These are phyloP conservation scores for Corythornis madagascariensis DNA, from an alignment of 2,113 vertebrate genomes.

Conservation along the genomic window DNA sequence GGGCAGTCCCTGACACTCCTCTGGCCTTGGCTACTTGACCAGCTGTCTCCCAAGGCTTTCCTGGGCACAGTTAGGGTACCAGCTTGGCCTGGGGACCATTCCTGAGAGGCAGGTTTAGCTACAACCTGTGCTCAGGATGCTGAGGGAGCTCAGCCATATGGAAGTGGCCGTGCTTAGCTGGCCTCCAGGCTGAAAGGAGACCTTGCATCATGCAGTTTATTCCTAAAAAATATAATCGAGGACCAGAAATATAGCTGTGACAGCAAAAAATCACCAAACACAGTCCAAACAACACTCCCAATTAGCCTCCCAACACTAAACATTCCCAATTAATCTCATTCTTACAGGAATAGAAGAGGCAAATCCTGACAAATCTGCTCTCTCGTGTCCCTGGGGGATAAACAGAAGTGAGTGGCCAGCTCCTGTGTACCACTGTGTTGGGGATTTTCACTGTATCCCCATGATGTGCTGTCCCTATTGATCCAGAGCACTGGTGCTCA, in stretches of 20 bases:
- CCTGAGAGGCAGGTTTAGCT: background rate
- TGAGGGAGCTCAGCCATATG: slow-evolving; percentile 12
- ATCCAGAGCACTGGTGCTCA: background rate
- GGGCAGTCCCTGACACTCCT: background rate
- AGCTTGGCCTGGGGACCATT: background rate
- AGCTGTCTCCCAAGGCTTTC: background rate
- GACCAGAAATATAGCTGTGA: background rate
- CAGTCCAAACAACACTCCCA: background rate
- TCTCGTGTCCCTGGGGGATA: slow-evolving; percentile 2
- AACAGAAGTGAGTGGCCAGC: slow-evolving; percentile 31
- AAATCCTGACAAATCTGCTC: slow-evolving; percentile 48
- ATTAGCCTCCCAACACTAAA: slow-evolving; percentile 8
- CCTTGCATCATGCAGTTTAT: background rate
- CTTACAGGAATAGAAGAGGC: slow-evolving; percentile 35
- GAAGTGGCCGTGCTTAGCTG: background rate
- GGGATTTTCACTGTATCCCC: background rate
- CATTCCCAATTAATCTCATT: slow-evolving; percentile 33
- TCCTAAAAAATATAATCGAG: background rate
- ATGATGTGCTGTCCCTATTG: background rate
- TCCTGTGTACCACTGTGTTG: background rate
- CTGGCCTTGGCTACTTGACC: background rate
- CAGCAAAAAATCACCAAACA: background rate
- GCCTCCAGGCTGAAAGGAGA: background rate
- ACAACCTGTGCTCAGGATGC: background rate
- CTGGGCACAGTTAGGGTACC: background rate